Base-by-base conservation (phyloP, 2,797 vertebrate genomes). In the Alosa sapidissima region DNA sequence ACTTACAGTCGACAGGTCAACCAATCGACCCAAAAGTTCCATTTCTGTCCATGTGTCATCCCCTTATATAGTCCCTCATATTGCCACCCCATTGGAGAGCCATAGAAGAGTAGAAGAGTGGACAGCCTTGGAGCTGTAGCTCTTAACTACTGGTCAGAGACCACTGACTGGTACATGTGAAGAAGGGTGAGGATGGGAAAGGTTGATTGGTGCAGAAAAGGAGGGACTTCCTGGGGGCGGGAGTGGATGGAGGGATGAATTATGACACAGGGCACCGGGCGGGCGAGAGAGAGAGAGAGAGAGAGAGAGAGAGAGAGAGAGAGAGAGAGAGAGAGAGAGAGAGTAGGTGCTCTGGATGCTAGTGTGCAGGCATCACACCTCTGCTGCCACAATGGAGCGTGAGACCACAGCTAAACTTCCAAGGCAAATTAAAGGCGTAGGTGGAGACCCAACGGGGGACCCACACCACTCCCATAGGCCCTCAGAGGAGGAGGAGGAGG, bases 201-300 rank as follows among this genome's bases (percentile, higher is more conserved):
- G 88, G 86, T 88, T 90, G 85, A 90, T 90, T 89, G 89, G 88
- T 88, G 85, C 87, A 85, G 87, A 88, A 88, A 54, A 81, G 85
- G 65, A 41, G 68, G 65, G 88, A 83, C 88, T 86, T 89, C 88
- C 89, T 91, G 89, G 89, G 81, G 72, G 86, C 83, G 88, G 78
- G 82, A 83, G 28, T 68, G 65, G 54, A 4, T 36, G 33, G 13
- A 87, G 89, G 60, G 83, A 85, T 19, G 54, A 19, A 90, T 91
- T 90, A 91, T 86, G 49, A 81, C 45, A 83, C 85, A 88, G 68
- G 81, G 83, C 41, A 41, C 3, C 41, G 41, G 41, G 41, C 41
- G 1, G 4, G 41, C 2, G 41, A 41, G 41, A 21, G 55, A 60
- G 55, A 3, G 41, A 41, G 41, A 41, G 41, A 41, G 41, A 41